Evolutionary conservation across 2,113 vertebrate genomes (phyloP).

Genomic region (Sinocyclocheilus rhinocerous): DNA sequence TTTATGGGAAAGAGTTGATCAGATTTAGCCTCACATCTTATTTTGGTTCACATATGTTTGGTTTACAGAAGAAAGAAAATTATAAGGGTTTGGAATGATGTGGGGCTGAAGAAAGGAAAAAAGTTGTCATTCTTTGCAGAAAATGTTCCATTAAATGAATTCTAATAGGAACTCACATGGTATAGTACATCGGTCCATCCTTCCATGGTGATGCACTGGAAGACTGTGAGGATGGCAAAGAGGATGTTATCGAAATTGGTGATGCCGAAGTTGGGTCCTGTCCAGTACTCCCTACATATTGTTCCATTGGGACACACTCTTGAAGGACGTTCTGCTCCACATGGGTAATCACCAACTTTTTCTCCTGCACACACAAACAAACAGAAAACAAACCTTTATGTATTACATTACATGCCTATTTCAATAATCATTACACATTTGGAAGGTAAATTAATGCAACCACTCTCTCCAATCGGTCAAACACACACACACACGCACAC

Average conservation of each 20-base stretch:
- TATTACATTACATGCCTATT: not conserved
- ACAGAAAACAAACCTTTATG: not conserved
- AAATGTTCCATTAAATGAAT: not conserved
- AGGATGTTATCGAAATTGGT: slow-evolving; percentile 97
- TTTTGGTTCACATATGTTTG: not conserved
- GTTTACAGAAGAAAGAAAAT: not conserved
- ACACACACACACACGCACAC: not conserved
- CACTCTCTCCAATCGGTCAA: not conserved
- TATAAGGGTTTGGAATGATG: not conserved
- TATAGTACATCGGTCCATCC: slow-evolving; percentile 98
- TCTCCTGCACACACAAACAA: slow-evolving; percentile 73
- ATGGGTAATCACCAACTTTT: slow-evolving; percentile 84
- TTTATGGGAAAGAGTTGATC: not conserved
- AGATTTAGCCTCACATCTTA: not conserved
- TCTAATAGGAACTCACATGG: slow-evolving; percentile 79
- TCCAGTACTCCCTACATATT: slow-evolving; percentile 86
- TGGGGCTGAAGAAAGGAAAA: not conserved
- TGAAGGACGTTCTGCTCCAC: slow-evolving; percentile 82
- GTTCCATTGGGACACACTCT: slow-evolving; percentile 83
- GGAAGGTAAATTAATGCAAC: not conserved
- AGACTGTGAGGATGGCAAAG: slow-evolving; percentile 87
- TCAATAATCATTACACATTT: not conserved
- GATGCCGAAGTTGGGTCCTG: slow-evolving; percentile 94
- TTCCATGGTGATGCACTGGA: slow-evolving; percentile 99
- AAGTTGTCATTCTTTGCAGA: not conserved